Base-by-base conservation (phyloP, 92 coral and sea anemone genomes). In the Zoanthus solanderi region DNA sequence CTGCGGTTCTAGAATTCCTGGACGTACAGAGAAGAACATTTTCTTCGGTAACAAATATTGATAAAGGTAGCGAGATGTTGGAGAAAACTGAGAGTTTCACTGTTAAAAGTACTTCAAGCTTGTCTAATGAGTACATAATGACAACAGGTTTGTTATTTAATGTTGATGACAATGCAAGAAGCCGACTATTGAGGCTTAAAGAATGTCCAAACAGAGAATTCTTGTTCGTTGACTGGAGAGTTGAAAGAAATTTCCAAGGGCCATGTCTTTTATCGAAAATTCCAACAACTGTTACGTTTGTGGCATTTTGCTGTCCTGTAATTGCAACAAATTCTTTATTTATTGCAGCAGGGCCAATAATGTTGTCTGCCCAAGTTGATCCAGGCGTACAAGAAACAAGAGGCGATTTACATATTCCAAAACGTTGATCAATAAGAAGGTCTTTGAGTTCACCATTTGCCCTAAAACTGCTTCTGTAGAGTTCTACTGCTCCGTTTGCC, bases 231-330 rank as follows among this genome's bases (percentile, higher is more conserved):
- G 73, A 71, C 32, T 96, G 89, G 46, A 96, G 74, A 9, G 76
- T 72, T 46, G 84, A 88, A 2, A 31, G 46, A 60, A 96, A 88
- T 69, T 71, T 71, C 96, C 98, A 96, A 2, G 34, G 44, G 8
- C 92, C 92, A 42, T 82, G 28, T 0, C 37, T 81, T 68, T 93
- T 86, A 44, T 75, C 92, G 81, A 96, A 96, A 34, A 94, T 75
- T 66, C 91, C 96, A 83, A 96, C 89, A 61, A 92, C 92, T 14
- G 94, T 89, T 29, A 60, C 74, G 74, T 95, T 92, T n/a, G 91
- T 63, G 14, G 87, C 23, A 37, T 73, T 73, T 73, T 44, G 54
- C 30, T 63, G 83, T 66, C 97, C 99, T n/a, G 91, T 91, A 34
- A 92, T 83, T 0, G 93, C 94, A 28, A 97, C 71, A 4, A 88